These are phyloP conservation scores for Macropis europaea DNA, from an alignment of 2,888 invertebrate species.

Conservation along the genomic window DNA sequence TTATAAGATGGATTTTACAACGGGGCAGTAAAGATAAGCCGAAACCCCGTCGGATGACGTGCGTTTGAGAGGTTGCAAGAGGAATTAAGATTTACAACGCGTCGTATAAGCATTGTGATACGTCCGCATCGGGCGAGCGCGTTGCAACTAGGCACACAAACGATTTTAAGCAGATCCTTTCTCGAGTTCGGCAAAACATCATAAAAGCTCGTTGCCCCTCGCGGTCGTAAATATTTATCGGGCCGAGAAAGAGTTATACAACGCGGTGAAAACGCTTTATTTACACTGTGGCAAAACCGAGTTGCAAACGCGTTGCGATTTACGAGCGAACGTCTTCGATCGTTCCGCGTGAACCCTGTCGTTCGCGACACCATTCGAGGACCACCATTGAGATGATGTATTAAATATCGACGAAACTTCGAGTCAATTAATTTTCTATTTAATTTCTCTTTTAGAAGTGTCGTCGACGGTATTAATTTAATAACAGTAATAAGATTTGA, in stretches of 20 bases:
- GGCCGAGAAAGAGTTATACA: conserved; percentile 44
- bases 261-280: conserved; percentile 50
- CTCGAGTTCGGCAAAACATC: conserved; percentile 41
- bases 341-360: conserved; percentile 37
- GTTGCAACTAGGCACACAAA: conserved; percentile 38
- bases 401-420: too few species aligned
- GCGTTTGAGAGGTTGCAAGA: conserved; percentile 54
- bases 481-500: too few species aligned
- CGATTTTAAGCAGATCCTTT: conserved; percentile 52
- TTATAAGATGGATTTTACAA: conserved; percentile 41
- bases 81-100: conserved; percentile 63
- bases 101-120: conserved; percentile 60
- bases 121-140: conserved; percentile 22
- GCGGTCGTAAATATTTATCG: conserved; percentile 60
- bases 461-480: too few species aligned
- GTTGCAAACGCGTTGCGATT: conserved; percentile 52
- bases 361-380: conserved; percentile 2
- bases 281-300: conserved; percentile 52
- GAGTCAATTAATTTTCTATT: too few species aligned
- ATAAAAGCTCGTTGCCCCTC: conserved; percentile 49
- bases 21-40: conserved; percentile 60
- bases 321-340: conserved; percentile 37
- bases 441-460: too few species aligned
- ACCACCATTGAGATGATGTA: conserved; percentile 1
- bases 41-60: conserved; percentile 56